Conservation (phyloP, 2,888 invertebrate species). For the Gastracanthus pulcherrimus region DNA sequence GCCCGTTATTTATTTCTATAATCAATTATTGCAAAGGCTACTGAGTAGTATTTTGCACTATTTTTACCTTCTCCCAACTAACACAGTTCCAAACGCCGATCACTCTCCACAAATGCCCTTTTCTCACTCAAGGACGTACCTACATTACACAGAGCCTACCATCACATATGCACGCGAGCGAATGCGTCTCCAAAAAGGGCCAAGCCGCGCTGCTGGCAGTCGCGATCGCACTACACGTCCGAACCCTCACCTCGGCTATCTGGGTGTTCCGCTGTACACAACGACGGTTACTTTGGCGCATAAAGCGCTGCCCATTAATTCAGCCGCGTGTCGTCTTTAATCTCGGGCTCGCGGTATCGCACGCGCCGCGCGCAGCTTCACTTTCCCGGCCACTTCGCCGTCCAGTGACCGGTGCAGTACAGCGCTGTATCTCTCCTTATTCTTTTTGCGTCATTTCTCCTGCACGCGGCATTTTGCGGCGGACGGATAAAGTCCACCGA, state of each 20-base stretch:
- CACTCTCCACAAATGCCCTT: no score
- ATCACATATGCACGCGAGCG: no score
- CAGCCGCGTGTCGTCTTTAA: conserved; percentile 40
- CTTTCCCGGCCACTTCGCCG: not conserved
- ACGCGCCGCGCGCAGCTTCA: not conserved
- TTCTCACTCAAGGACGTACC: no score
- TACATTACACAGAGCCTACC: no score
- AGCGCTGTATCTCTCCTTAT: not conserved
- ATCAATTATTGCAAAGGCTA: no score
- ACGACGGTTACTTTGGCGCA: not conserved
- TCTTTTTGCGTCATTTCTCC: not conserved
- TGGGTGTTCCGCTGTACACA: conserved; percentile 27
- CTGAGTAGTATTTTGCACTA: no score
- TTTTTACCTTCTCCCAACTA: no score
- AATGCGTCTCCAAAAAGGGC: not conserved
- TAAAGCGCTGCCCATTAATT: conserved; percentile 40
- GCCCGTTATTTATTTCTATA: no score
- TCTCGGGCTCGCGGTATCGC: conserved; percentile 18
- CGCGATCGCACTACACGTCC: not conserved
- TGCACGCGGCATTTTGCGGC: not conserved
- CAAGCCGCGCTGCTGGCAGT: not conserved
- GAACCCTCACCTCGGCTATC: not conserved
- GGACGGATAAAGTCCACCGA: not conserved
- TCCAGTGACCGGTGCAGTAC: not conserved
- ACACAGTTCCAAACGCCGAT: no score